A percentile compares a stretch with the other conserved stretches of the same genome.
phyloP scores from a whole-genome alignment of 2,797 vertebrate species.

The Pogonophryne albipinna region DNA sequence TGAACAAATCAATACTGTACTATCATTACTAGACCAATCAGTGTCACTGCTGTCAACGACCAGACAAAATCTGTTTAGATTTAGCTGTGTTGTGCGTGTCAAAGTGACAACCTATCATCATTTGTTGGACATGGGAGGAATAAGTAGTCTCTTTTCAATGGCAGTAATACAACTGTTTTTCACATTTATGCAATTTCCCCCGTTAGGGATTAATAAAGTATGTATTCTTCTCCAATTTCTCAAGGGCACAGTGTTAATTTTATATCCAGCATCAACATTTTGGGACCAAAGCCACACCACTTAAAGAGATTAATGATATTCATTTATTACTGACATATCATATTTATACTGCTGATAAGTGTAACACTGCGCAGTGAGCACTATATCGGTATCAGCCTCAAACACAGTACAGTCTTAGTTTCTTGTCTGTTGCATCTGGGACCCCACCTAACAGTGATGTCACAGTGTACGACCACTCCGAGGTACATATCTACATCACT shows the following conservation, averaged over 20 bases:
- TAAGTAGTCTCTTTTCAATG: not conserved
- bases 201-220: too few species aligned
- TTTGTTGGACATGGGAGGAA: conserved; percentile 20
- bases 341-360: too few species aligned
- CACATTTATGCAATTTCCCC: not conserved
- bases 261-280: not conserved
- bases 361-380: too few species aligned
- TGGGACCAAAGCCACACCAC: not conserved
- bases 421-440: too few species aligned
- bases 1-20: conserved; percentile 40
- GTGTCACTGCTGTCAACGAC: conserved; percentile 43
- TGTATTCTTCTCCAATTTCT: not conserved
- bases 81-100: conserved; percentile 24
- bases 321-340: not conserved
- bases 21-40: conserved; percentile 32
- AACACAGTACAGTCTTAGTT: not conserved
- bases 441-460: too few species aligned
- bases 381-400: not conserved
- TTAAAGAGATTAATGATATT: not conserved
- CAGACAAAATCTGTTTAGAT: conserved; percentile 22
- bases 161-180: conserved; percentile 8
- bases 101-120: conserved; percentile 22
- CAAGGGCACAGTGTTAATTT: not conserved
- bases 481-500: too few species aligned
- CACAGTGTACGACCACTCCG: too few species aligned